phyloP scores from a whole-genome alignment of 2,797 vertebrate genomes.

The Sandelia bainsii region DNA sequence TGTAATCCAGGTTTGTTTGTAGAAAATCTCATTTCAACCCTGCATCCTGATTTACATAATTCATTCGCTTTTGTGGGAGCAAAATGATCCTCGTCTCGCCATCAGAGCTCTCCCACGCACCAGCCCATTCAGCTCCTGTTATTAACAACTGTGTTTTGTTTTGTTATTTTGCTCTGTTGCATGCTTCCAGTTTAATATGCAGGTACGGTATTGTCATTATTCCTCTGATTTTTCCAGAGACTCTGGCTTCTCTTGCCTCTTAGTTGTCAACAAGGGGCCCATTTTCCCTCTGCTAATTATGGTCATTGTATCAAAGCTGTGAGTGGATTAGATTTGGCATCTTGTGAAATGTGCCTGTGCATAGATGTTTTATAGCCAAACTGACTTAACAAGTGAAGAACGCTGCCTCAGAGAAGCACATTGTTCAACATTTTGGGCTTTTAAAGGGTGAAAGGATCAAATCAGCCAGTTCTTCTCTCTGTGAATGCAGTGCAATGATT shows the following conservation, averaged over 20 bases:
- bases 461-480: background rate
- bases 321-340: constrained; percentile 50
- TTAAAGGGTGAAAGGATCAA: constrained; percentile 26
- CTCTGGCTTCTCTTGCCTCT: constrained; percentile 53
- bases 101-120: constrained; percentile 65
- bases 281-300: constrained; percentile 68
- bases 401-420: constrained; percentile 5
- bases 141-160: constrained; percentile 71
- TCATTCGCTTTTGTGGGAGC: constrained; percentile 64
- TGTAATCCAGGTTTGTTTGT: constrained; percentile 57
- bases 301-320: constrained; percentile 59
- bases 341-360: constrained; percentile 50
- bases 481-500: background rate
- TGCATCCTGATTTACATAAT: constrained; percentile 66
- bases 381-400: background rate
- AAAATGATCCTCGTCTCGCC: constrained; percentile 56
- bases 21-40: constrained; percentile 62
- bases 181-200: constrained; percentile 80
- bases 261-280: constrained; percentile 59
- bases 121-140: constrained; percentile 51
- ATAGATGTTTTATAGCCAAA: constrained; percentile 22
- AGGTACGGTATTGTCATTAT: constrained; percentile 73
- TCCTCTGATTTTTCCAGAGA: constrained; percentile 58
- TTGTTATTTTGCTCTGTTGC: constrained; percentile 67
- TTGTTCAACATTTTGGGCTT: constrained; percentile 17